phyloP scores from a whole-genome alignment of 2,113 vertebrate species.

The Gulo gulo region DNA sequence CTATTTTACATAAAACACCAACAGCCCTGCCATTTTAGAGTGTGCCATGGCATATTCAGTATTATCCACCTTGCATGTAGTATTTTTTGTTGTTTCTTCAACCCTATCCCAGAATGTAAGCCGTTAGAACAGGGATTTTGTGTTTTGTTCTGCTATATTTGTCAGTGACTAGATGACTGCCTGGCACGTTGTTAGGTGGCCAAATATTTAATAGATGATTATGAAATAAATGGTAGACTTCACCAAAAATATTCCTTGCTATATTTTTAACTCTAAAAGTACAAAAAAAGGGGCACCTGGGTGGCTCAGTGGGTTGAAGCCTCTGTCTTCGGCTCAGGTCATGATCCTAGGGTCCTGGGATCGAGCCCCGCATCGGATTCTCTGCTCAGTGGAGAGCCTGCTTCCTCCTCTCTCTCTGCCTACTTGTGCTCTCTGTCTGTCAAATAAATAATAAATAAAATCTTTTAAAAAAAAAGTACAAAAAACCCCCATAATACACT shows the following conservation, averaged over 20 bases:
- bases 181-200: neutral
- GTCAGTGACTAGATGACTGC: neutral
- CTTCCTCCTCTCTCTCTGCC: no score
- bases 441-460: no score
- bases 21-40: neutral
- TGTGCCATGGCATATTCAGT: neutral
- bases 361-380: no score
- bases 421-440: no score
- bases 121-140: neutral
- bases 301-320: no score
- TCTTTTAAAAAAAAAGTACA: neutral
- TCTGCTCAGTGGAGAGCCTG: no score
- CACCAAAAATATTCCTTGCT: neutral
- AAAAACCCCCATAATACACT: no score
- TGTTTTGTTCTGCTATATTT: neutral
- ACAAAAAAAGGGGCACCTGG: neutral
- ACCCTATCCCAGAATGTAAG: neutral
- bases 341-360: no score
- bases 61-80: neutral
- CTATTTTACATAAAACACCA: neutral
- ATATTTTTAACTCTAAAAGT: neutral
- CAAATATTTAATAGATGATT: neutral
- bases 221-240: neutral
- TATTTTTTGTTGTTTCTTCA: neutral
- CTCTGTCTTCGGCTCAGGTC: no score